These are phyloP conservation scores for Lagopus leucura DNA, from an alignment of 2,113 vertebrate genomes.

Conservation along the genomic window DNA sequence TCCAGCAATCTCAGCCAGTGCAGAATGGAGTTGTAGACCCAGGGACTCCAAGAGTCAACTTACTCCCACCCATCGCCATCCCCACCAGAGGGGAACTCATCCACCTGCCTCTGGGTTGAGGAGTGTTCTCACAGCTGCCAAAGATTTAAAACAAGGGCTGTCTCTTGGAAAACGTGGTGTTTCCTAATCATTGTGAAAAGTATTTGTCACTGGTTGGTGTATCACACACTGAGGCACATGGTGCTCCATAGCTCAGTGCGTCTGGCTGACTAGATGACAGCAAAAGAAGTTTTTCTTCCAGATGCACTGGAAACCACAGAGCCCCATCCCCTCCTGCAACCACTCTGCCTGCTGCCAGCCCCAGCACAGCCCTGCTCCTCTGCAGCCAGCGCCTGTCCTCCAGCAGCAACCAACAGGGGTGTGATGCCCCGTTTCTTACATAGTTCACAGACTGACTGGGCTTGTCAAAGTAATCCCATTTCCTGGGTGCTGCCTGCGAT, in stretches of 20 bases:
- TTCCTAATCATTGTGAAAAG: not conserved
- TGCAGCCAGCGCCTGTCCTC: not conserved
- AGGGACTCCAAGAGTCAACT: not conserved
- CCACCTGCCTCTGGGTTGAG: not conserved
- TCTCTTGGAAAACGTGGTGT: not conserved
- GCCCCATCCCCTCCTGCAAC: not conserved
- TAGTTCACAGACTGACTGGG: not conserved
- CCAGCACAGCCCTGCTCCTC: not conserved
- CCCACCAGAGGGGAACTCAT: not conserved
- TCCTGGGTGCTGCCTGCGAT: not conserved
- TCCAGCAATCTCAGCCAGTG: not conserved
- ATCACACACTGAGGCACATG: not conserved
- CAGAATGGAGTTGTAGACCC: too few relatives aligned
- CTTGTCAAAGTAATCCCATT: not conserved
- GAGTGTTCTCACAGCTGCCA: not conserved
- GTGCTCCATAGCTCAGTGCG: fast-evolving
- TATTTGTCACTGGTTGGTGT: not conserved
- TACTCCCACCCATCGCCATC: not conserved
- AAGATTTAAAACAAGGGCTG: not conserved
- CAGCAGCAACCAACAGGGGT: not conserved
- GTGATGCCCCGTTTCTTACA: not conserved
- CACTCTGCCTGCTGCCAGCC: fast-evolving
- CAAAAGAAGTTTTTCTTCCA: not conserved
- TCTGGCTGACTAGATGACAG: not conserved
- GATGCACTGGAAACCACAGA: not conserved